Percentiles rank a stretch among this genome's conserved stretches.
phyloP scores from a whole-genome alignment of 2,888 invertebrate genomes.

The Platypus cylindrus region DNA sequence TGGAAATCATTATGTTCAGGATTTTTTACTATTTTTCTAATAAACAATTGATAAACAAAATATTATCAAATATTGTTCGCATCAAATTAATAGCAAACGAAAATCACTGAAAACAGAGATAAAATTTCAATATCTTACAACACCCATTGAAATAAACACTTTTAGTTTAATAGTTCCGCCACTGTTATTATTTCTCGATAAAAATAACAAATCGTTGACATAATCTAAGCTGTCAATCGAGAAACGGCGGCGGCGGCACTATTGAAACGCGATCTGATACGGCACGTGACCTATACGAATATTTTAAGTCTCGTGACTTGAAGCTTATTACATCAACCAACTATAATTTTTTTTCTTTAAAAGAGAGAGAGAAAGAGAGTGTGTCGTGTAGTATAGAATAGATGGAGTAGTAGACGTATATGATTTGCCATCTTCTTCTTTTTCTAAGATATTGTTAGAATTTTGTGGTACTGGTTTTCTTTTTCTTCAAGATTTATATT shows the following conservation, averaged over 20 bases:
- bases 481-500: too few species aligned
- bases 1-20: too few species aligned
- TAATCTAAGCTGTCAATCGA: slow-evolving; percentile 28
- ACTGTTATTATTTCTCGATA: slow-evolving; percentile 18
- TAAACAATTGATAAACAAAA: too few species aligned
- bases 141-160: neutral
- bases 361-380: neutral
- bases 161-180: slow-evolving; percentile 5
- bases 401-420: too few species aligned
- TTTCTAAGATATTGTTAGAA: too few species aligned
- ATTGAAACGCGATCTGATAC: slow-evolving; percentile 24
- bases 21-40: too few species aligned
- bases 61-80: too few species aligned
- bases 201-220: slow-evolving; percentile 26
- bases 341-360: slow-evolving; percentile 3
- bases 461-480: too few species aligned
- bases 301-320: slow-evolving; percentile 26
- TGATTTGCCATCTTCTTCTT: too few species aligned
- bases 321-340: slow-evolving; percentile 13
- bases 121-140: neutral
- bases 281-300: slow-evolving; percentile 27
- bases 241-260: slow-evolving; percentile 18
- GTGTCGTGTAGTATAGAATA: too few species aligned
- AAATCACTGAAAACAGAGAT: neutral
- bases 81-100: too few species aligned